Evolutionary conservation across 2,888 invertebrate genomes (phyloP), one percentile per base, ranked within the genome.

Genomic region (Lomographa bimaculata): DNA sequence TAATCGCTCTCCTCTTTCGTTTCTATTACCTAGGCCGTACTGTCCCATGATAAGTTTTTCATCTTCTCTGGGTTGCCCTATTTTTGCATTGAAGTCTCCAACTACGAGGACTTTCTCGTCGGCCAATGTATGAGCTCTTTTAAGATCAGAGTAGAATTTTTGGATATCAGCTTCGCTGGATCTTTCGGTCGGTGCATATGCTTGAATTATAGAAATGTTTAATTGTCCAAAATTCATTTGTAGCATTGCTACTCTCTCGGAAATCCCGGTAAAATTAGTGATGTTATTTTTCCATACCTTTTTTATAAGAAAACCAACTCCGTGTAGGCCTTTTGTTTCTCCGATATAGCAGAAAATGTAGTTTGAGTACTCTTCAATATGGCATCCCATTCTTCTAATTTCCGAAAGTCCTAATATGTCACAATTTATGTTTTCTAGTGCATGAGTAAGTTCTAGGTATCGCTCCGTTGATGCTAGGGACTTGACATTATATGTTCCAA

Each of bases 51-150:
- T 10, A 3, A 21, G 8, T 2, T 39, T 5, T 28, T 38, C 24
- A 7, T 36, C 27, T 4, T 3, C 1, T 29, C 24, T 24, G 1
- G 39, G 10, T 14, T 34, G 9, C 0, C 52, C 55, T 10, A 57
- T 39, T 47, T 54, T 45, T 1, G 54, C 51, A 27, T 53, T 52
- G 4, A 4, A 49, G 50, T 61, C 54, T 1, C 55, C 53, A 1
- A 58, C 51, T 0, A 54, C 12, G 3, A 54, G 2, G 0, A 54
- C 1, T 1, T 46, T 40, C 6, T 12, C 8, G 16, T 26, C 3
- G 1, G 26, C 14, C n/a, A 35, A 5, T 8, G 4, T 12, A 5
- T 7, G 5, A 4, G 30, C 41, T n/a, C 14, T 5, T 3, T 41
- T 9, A n/a, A 35, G 2, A 3, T 19, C 5, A 1, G 16, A n/a